Evolutionary conservation across 1,140 invertebrate genomes (phyloP).

Genomic region (Acromyrmex charruanus): DNA sequence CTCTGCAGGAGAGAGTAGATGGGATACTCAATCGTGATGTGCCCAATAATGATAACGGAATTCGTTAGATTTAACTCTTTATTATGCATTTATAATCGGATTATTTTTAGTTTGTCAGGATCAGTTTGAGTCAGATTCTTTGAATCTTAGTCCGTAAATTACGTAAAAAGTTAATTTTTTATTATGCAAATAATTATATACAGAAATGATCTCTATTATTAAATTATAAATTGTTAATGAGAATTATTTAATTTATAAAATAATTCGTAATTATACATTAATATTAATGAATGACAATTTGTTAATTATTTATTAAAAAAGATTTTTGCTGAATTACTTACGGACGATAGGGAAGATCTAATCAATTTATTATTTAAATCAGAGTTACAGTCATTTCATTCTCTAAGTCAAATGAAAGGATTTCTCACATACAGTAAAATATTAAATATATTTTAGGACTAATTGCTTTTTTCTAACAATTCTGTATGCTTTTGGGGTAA

Average conservation of each 20-base stretch:
- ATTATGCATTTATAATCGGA: neutral
- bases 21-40: slow-evolving; percentile 56
- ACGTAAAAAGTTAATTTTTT: slow-evolving; percentile 3
- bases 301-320: slow-evolving; percentile 1
- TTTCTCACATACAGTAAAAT: neutral
- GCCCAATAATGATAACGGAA: neutral
- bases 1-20: slow-evolving; percentile 58
- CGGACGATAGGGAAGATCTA: neutral
- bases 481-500: neutral
- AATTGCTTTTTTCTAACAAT: neutral
- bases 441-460: neutral
- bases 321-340: neutral
- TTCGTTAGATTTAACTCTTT: slow-evolving; percentile 23
- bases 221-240: neutral
- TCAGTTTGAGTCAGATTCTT: neutral
- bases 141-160: neutral
- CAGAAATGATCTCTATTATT: neutral
- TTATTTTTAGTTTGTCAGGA: neutral
- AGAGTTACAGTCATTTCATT: slow-evolving; percentile 5
- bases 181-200: neutral
- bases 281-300: neutral
- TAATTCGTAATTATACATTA: neutral
- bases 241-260: slow-evolving; percentile 8
- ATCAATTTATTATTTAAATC: neutral
- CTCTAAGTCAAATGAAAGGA: neutral